These are phyloP conservation scores for Hydropsyche betteni DNA, from an alignment of 2,888 invertebrate genomes.

Conservation along the genomic window DNA sequence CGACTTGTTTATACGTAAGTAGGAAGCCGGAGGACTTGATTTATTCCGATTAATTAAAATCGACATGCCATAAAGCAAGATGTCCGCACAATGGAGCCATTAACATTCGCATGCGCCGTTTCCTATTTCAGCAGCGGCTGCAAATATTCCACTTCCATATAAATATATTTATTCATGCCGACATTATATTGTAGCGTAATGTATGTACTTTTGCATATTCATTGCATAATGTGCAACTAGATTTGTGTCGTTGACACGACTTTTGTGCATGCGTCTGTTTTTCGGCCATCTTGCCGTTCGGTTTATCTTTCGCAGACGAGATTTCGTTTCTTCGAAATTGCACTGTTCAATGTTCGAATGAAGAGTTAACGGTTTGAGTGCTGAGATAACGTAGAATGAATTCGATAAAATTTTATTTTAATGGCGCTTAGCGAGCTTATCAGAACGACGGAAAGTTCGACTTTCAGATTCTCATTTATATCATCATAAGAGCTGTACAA, in stretches of 20 bases:
- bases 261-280: background rate
- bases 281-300: background rate
- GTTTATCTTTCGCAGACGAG: background rate
- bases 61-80: conserved; percentile 20
- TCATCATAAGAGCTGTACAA: too few relatives aligned
- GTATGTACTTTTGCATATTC: background rate
- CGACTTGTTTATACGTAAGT: background rate
- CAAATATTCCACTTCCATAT: too few relatives aligned
- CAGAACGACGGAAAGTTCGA: too few relatives aligned
- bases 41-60: conserved; percentile 28
- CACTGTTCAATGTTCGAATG: background rate
- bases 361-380: conserved; percentile 4
- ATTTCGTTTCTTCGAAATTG: background rate
- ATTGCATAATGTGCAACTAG: too few relatives aligned
- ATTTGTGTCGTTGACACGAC: conserved; percentile 5
- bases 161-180: too few relatives aligned
- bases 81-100: conserved; percentile 29
- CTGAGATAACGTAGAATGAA: background rate
- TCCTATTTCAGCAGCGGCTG: conserved; percentile 6
- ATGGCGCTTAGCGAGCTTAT: too few relatives aligned
- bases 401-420: background rate
- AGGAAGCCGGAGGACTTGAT: background rate
- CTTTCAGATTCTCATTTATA: too few relatives aligned
- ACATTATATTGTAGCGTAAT: background rate
- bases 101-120: conserved; percentile 9